These are phyloP conservation scores for Manis pentadactyla DNA, from an alignment of 2,797 vertebrate genomes.

Conservation along the genomic window DNA sequence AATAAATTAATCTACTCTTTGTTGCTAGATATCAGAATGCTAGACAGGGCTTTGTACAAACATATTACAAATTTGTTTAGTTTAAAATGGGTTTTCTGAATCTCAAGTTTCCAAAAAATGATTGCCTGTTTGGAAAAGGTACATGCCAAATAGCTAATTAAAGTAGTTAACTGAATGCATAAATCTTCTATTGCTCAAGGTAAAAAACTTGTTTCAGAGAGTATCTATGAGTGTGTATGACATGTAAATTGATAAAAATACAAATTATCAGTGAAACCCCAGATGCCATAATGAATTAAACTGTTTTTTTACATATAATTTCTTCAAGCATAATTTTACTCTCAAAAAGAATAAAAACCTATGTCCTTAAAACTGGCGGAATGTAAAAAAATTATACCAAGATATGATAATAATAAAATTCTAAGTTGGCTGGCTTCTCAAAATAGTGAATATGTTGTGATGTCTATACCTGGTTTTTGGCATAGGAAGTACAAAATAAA, in stretches of 20 bases:
- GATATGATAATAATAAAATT: slow-evolving; percentile 2
- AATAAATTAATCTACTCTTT: background rate
- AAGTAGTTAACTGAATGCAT: background rate
- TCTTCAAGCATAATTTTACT: background rate
- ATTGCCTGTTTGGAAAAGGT: background rate
- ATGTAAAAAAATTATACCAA: background rate
- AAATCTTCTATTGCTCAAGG: background rate
- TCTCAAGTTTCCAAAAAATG: background rate
- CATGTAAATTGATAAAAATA: background rate
- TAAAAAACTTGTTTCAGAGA: background rate
- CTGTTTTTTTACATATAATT: background rate
- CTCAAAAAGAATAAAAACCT: background rate
- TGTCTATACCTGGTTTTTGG: background rate
- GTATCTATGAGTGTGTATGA: background rate
- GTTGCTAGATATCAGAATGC: background rate
- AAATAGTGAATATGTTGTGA: background rate
- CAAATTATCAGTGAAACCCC: background rate
- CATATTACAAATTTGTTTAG: background rate
- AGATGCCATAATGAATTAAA: background rate
- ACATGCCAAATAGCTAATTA: background rate
- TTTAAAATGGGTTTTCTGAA: background rate
- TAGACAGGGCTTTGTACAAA: background rate
- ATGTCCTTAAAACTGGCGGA: background rate
- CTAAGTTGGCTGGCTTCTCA: background rate
- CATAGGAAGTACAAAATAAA: background rate